Evolutionary conservation across 2,888 invertebrate species (phyloP), one percentile per base, ranked within the genome.

Genomic region (Hedya salicella): DNA sequence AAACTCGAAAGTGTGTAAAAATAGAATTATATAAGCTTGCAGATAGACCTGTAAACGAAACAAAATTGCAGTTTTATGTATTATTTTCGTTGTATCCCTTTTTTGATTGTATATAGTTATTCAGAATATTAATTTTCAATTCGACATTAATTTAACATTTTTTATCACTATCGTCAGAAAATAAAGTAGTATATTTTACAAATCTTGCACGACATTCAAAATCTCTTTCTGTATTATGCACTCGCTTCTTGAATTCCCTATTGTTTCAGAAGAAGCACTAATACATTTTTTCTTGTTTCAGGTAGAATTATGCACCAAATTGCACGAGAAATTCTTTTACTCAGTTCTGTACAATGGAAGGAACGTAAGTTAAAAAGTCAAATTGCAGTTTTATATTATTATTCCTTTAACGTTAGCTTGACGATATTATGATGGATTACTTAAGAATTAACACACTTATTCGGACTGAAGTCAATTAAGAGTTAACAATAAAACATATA

Each of bases 281-380:
- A 92, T 88, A 88, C 92, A 87, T 89, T 87, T 88, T 82, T 87
- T 92, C 78, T 92, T 92, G 92, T 91, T 92, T 76, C 92, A 92
- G 92, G 92, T 92, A 92, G 92, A 91, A 91, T 92, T 91, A 92
- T 91, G 89, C 91, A 90, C 90, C 90, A 87, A 91, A 86, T 88
- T 87, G 86, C 87, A 84, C 86, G 75, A 90, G 91, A 88, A 87
- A 83, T 87, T 87, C 74, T 87, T 86, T 87, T 82, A 87, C 74
- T 84, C 78, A 73, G 80, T 84, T 80, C 77, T 74, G 73, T 76
- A 73, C 76, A 78, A 80, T 81, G 82, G 85, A 82, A 78, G 85
- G 84, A 85, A 89, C 77, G 91, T 91, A 90, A 91, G 91, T 91
- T 86, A 77, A 78, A 46, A 46, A 62, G 30, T 49, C 39, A 52